phyloP scores from a whole-genome alignment of 2,888 invertebrate species.

The Nomada ferruginata region DNA sequence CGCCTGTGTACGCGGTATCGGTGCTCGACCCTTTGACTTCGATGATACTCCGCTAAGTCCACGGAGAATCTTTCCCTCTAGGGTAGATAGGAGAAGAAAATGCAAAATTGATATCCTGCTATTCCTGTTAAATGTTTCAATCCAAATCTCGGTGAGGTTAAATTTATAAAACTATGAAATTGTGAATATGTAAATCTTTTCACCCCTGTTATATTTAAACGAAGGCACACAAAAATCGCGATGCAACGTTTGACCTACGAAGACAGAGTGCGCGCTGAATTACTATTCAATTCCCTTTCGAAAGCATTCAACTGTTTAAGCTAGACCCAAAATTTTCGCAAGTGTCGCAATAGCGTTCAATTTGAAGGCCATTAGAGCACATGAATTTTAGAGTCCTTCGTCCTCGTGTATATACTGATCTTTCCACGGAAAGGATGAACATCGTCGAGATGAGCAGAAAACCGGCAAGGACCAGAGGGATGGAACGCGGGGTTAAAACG shows the following conservation, averaged over 20 bases:
- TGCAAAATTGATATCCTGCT: too few relatives aligned
- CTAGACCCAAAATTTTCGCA: conserved; percentile 30
- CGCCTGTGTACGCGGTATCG: conserved; percentile 4
- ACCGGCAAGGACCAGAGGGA: conserved; percentile 31
- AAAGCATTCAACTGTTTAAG: not conserved
- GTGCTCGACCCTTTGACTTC: conserved; percentile 24
- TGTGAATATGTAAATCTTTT: too few relatives aligned
- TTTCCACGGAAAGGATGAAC: conserved; percentile 51
- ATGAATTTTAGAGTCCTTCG: conserved; percentile 42
- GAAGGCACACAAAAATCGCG: not conserved
- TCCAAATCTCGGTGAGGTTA: not conserved
- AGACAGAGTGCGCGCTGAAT: too few relatives aligned
- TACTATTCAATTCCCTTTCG: too few relatives aligned
- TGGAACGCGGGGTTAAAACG: conserved; percentile 71
- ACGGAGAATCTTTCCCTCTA: not conserved
- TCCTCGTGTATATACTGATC: conserved; percentile 31
- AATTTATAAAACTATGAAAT: too few relatives aligned
- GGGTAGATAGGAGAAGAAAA: not conserved
- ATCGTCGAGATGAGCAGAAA: conserved; percentile 43
- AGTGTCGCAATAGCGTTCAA: conserved; percentile 22
- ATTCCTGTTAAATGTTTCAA: not conserved
- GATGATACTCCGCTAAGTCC: conserved; percentile 14
- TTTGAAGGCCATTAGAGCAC: conserved; percentile 18
- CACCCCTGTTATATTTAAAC: not conserved
- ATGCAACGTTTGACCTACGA: too few relatives aligned